Evolutionary conservation across 1,140 invertebrate species (phyloP).

Genomic region (Saccostrea cuccullata): DNA sequence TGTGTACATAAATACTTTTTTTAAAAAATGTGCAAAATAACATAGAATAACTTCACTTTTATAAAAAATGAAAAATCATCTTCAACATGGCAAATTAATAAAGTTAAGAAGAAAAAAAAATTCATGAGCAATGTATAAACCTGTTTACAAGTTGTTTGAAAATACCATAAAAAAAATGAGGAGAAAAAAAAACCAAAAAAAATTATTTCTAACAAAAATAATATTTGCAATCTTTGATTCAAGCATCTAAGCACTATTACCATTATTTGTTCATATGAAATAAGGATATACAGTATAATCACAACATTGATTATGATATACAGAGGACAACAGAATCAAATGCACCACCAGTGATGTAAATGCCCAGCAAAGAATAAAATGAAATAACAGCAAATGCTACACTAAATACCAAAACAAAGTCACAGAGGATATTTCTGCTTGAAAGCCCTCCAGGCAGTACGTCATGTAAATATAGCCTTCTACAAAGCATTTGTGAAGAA

Average conservation of each 20-base stretch:
- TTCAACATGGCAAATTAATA: neutral
- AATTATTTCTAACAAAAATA: too few relatives aligned
- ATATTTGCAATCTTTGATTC: neutral
- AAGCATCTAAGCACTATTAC: neutral
- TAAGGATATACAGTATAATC: neutral
- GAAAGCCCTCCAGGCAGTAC: neutral
- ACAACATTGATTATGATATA: neutral
- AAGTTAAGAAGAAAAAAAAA: neutral
- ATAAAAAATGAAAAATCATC: neutral
- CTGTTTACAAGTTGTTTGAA: neutral
- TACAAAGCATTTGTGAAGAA: neutral
- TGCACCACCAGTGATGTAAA: neutral
- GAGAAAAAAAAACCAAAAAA: neutral
- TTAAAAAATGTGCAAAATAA: neutral
- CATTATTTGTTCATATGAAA: neutral
- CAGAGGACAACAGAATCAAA: neutral
- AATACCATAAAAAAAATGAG: neutral
- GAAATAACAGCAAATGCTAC: neutral
- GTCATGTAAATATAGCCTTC: neutral
- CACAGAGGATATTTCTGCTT: neutral
- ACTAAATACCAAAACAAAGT: neutral
- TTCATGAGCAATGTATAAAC: neutral
- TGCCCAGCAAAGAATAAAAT: neutral
- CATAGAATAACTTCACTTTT: neutral
- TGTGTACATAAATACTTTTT: neutral